These are phyloP conservation scores for Drosophila mimetica DNA, from an alignment of 2,888 invertebrate genomes.

Conservation along the genomic window DNA sequence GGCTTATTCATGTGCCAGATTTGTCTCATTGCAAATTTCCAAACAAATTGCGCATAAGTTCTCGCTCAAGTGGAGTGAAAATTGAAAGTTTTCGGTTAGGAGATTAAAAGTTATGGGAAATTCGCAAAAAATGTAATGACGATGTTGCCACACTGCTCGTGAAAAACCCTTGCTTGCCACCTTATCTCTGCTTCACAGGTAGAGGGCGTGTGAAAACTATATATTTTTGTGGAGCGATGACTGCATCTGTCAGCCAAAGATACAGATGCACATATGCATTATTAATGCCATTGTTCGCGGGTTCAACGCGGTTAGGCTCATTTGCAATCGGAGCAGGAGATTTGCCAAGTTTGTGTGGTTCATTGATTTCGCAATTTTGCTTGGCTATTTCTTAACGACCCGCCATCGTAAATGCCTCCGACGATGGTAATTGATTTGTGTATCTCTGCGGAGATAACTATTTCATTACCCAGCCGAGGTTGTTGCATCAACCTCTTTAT, in stretches of 20 bases:
- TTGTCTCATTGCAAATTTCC: conserved; percentile 24
- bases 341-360: conserved; percentile 42
- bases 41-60: conserved; percentile 37
- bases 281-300: conserved; percentile 64
- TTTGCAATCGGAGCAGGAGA: conserved; percentile 50
- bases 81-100: conserved; percentile 26
- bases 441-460: conserved; percentile 15
- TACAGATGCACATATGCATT: conserved; percentile 32
- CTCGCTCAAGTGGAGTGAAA: conserved; percentile 24
- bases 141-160: conserved; percentile 24
- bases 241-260: conserved; percentile 38
- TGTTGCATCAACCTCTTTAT: conserved; percentile 65
- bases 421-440: conserved; percentile 57
- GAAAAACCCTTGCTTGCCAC: not conserved
- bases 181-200: conserved; percentile 36
- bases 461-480: conserved; percentile 16
- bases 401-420: conserved; percentile 33
- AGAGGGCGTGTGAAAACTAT: conserved; percentile 44
- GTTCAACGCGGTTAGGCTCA: conserved; percentile 55
- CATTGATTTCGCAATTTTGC: conserved; percentile 72
- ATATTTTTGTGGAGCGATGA: conserved; percentile 24
- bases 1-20: conserved; percentile 32
- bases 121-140: conserved; percentile 1
- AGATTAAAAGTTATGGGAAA: not conserved
- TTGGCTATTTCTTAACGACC: conserved; percentile 46